phyloP scores from a whole-genome alignment of 1,140 invertebrate species.

The Conus betulinus region DNA sequence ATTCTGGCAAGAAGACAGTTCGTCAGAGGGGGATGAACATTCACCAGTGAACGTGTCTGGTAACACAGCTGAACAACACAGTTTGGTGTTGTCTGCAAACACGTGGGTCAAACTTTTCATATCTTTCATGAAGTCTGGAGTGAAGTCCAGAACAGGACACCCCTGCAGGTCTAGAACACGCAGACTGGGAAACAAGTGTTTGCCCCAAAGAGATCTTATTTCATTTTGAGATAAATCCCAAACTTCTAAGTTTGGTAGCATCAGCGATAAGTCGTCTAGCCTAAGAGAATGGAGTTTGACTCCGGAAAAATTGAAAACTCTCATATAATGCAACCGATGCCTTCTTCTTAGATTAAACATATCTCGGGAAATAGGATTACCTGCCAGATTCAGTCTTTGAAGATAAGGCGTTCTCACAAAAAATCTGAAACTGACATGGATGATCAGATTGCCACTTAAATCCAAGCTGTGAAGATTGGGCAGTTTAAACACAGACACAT shows the following conservation, averaged over 20 bases:
- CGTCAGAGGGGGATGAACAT: not conserved
- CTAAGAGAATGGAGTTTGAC: not conserved
- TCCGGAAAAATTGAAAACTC: too few species aligned
- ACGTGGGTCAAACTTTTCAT: not conserved
- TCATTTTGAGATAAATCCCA: too few species aligned
- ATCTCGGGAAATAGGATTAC: not conserved
- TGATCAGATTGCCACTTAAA: constrained; percentile 26
- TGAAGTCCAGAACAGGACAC: not conserved
- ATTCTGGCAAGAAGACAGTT: not conserved
- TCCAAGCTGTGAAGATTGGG: constrained; percentile 9
- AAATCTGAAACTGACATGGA: not conserved
- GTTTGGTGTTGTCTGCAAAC: not conserved
- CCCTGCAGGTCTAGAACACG: not conserved
- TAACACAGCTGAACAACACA: not conserved
- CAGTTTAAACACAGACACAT: not conserved
- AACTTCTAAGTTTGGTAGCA: too few species aligned
- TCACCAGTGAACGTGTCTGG: not conserved
- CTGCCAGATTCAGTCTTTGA: not conserved
- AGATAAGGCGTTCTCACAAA: not conserved
- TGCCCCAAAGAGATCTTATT: too few species aligned
- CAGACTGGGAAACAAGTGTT: not conserved
- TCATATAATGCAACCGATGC: not conserved
- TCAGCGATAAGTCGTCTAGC: not conserved
- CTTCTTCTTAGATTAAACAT: not conserved
- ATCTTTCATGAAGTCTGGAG: not conserved